Conservation (phyloP, 2,888 invertebrate genomes). For the Masnerella sp. region DNA sequence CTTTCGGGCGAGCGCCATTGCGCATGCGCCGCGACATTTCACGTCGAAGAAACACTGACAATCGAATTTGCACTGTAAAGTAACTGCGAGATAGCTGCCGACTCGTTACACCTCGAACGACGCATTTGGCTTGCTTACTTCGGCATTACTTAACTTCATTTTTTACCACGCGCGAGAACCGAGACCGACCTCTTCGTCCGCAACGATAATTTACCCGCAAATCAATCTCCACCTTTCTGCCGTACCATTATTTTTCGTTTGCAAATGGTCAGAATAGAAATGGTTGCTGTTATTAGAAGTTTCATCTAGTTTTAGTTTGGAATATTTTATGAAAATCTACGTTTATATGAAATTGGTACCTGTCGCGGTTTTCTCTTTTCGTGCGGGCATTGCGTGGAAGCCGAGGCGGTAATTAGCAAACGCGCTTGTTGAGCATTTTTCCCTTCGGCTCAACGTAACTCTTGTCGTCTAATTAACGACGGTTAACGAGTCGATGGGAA, state of each 20-base stretch:
- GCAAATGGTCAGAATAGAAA: no score
- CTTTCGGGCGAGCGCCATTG: no score
- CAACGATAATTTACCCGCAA: conserved; percentile 2
- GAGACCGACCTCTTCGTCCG: neutral
- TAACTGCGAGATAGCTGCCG: conserved; percentile 60
- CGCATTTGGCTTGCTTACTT: conserved; percentile 36
- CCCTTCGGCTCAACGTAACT: conserved; percentile 38
- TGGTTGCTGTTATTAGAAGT: no score
- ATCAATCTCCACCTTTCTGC: no score
- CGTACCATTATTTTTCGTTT: no score
- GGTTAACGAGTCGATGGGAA: conserved; percentile 57
- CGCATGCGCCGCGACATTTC: conserved; percentile 72
- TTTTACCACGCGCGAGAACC: conserved; percentile 14
- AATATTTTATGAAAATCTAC: no score
- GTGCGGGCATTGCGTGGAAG: conserved; percentile 32
- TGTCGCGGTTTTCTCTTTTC: conserved; percentile 20
- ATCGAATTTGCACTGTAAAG: conserved; percentile 64
- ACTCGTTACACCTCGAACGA: conserved; percentile 62
- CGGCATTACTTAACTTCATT: conserved; percentile 25
- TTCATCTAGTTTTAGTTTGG: no score
- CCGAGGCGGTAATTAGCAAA: conserved; percentile 70
- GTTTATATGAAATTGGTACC: no score
- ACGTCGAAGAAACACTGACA: conserved; percentile 60
- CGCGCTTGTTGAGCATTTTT: conserved; percentile 64
- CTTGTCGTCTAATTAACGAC: conserved; percentile 62